Conservation (phyloP, 2,113 vertebrate species). For the Butastur rufipennis region DNA sequence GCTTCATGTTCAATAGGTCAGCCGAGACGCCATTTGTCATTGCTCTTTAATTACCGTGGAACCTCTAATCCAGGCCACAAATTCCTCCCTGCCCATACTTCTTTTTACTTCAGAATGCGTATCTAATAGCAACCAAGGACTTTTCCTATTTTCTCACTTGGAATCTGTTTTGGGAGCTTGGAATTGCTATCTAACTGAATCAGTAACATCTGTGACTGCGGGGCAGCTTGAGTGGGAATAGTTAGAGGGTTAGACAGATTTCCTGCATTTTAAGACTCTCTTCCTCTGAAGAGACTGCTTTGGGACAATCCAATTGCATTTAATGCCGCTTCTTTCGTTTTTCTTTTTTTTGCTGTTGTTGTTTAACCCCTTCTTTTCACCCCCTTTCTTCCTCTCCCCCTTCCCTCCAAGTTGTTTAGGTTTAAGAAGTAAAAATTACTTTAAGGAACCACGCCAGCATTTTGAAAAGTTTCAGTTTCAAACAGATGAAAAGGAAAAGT, state of each 20-base stretch:
- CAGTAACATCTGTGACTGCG: constrained; percentile 82
- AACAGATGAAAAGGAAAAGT: constrained; percentile 57
- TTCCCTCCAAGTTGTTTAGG: background rate
- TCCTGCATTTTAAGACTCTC: constrained; percentile 75
- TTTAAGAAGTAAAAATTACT: constrained; percentile 60
- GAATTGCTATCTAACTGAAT: constrained; percentile 79
- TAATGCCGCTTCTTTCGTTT: constrained; percentile 43
- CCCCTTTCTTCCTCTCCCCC: background rate
- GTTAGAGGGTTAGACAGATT: constrained; percentile 72
- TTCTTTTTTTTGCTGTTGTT: background rate
- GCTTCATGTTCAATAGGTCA: constrained; percentile 26
- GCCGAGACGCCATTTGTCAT: constrained; percentile 31
- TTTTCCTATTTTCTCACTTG: constrained; percentile 80
- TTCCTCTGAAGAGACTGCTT: constrained; percentile 49
- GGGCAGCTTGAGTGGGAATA: constrained; percentile 64
- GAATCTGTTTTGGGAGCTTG: constrained; percentile 77
- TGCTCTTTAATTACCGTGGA: constrained; percentile 69
- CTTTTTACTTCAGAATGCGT: constrained; percentile 74
- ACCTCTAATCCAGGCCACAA: constrained; percentile 77
- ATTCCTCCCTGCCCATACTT: constrained; percentile 69
- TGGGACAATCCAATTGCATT: constrained; percentile 54
- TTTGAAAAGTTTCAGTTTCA: constrained; percentile 65
- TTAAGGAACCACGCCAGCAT: constrained; percentile 34
- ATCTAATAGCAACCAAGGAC: constrained; percentile 80
- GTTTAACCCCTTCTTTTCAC: background rate